Evolutionary conservation across 2,888 invertebrate genomes (phyloP).

Genomic region (Tenthredo livida): DNA sequence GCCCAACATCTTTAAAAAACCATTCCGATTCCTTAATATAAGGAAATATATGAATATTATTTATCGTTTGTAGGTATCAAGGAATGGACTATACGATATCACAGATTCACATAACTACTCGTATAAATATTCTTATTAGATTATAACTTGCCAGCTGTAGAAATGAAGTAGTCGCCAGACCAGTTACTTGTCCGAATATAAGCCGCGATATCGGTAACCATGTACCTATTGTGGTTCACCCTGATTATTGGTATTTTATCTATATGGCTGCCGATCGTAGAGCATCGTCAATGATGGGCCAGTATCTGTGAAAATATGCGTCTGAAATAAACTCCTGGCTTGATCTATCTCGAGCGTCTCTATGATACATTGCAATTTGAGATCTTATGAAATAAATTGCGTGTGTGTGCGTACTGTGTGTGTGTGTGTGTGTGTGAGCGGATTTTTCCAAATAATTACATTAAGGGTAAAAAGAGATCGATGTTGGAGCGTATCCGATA

Average conservation of each 20-base stretch:
- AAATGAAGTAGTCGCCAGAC: no score
- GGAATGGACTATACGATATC: no score
- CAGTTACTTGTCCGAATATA: no score
- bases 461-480: not conserved
- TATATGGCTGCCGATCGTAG: slow-evolving; percentile 90
- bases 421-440: no score
- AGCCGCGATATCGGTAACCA: no score
- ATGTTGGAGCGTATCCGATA: no score
- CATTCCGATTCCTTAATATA: slow-evolving; percentile 76
- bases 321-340: slow-evolving; percentile 16
- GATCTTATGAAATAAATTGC: not conserved
- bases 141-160: no score
- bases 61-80: not conserved
- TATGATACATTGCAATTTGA: not conserved
- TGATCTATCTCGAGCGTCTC: not conserved
- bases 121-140: no score
- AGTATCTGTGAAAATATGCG: slow-evolving; percentile 82
- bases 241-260: no score
- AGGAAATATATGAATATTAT: not conserved
- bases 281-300: slow-evolving; percentile 96
- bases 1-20: slow-evolving; percentile 72
- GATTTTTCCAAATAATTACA: not conserved
- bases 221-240: no score
- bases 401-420: not conserved
- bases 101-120: no score